Conservation (phyloP, 2,113 vertebrate genomes). For the Neolamprologus devosi region DNA sequence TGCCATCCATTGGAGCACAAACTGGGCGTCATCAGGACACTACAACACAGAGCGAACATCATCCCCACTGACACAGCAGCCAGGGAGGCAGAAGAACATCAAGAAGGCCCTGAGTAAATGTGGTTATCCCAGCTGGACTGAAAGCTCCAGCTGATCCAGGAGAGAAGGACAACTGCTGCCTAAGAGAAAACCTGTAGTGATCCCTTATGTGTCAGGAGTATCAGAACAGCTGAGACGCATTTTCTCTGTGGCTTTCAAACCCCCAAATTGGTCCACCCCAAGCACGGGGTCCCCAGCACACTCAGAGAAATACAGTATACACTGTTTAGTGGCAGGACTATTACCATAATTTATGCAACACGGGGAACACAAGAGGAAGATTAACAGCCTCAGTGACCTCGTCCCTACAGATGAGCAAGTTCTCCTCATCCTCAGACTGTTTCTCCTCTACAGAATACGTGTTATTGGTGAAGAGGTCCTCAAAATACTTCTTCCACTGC, state of each 20-base stretch:
- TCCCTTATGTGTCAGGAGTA: background rate
- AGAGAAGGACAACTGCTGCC: background rate
- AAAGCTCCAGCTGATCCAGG: background rate
- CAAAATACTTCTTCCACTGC: background rate
- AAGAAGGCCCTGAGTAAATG: background rate
- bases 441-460: background rate
- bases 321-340: fast-evolving
- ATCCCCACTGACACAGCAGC: background rate
- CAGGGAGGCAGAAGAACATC: background rate
- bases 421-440: background rate
- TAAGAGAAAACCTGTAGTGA: background rate
- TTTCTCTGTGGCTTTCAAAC: background rate
- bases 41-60: fast-evolving
- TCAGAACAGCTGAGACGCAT: background rate
- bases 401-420: background rate
- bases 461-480: background rate
- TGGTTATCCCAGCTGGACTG: background rate
- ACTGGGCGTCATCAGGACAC: fast-evolving
- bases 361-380: background rate
- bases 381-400: background rate
- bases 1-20: background rate
- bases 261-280: background rate
- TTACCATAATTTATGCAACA: background rate
- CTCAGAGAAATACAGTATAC: background rate
- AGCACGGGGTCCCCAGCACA: background rate